Conservation (phyloP, 2,888 invertebrate species). For the Drosophila pseudotalamancana region DNA sequence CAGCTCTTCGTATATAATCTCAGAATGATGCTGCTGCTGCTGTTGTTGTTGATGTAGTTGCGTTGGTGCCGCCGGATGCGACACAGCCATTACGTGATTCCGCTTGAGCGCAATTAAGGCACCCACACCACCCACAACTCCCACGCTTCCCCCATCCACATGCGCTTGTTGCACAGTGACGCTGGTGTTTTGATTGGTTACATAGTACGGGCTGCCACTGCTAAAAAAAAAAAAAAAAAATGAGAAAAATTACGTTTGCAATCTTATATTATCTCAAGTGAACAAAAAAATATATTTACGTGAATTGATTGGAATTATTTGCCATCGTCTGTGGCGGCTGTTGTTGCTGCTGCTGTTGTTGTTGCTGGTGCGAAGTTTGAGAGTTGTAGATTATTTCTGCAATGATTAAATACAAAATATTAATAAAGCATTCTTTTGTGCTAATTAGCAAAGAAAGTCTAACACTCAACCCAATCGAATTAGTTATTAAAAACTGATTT, state of each 20-base stretch:
- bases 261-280: background rate
- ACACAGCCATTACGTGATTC: conserved; percentile 81
- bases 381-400: conserved; percentile 82
- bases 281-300: conserved; percentile 61
- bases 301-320: conserved; percentile 83
- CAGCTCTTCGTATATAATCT: conserved; percentile 82
- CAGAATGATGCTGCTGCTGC: conserved; percentile 72
- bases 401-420: conserved; percentile 16
- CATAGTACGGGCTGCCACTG: conserved; percentile 82
- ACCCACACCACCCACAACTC: conserved; percentile 60
- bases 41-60: conserved; percentile 70
- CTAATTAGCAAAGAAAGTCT: no score
- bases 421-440: background rate
- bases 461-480: no score
- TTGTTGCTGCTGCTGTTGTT: conserved; percentile 54
- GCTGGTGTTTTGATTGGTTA: conserved; percentile 79
- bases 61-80: conserved; percentile 59
- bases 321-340: conserved; percentile 75
- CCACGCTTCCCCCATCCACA: conserved; percentile 46
- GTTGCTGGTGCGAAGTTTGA: conserved; percentile 78
- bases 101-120: conserved; percentile 82
- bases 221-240: conserved; percentile 40
- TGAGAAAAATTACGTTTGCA: background rate
- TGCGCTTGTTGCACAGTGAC: conserved; percentile 61
- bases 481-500: no score